Conservation (phyloP, 2,888 invertebrate species). For the Anoplius nigerrimus region DNA sequence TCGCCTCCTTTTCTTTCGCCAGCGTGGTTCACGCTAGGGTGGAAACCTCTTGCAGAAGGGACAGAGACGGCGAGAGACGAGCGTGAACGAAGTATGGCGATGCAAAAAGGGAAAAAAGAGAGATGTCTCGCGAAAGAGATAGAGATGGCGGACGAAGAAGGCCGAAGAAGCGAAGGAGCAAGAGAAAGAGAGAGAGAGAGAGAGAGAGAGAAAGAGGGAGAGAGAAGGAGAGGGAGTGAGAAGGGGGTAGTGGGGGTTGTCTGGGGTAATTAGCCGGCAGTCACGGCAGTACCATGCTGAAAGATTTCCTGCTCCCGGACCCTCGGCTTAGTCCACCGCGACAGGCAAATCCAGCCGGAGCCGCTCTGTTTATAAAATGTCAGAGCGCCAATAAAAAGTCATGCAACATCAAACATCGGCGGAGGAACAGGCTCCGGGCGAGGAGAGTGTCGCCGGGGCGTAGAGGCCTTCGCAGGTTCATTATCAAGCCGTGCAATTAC, state of each 20-base stretch:
- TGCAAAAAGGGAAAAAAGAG: no score
- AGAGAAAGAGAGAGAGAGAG: neutral
- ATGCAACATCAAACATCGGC: constrained; percentile 74
- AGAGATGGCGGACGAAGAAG: neutral
- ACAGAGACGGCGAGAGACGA: constrained; percentile 7
- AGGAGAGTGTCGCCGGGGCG: constrained; percentile 33
- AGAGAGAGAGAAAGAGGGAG: constrained; percentile 20
- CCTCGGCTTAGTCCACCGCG: constrained; percentile 30
- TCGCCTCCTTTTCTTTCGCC: constrained; percentile 47
- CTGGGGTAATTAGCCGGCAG: constrained; percentile 64
- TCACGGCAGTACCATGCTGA: constrained; percentile 46
- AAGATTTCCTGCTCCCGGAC: constrained; percentile 53
- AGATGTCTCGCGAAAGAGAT: no score
- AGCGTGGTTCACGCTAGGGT: constrained; percentile 41
- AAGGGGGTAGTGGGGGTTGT: constrained; percentile 37
- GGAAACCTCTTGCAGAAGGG: constrained; percentile 21
- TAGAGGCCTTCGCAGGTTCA: constrained; percentile 58
- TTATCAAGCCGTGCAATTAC: constrained; percentile 64
- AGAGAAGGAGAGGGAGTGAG: constrained; percentile 12
- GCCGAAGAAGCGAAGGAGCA: no score
- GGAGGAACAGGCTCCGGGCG: constrained; percentile 54
- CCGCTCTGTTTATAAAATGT: constrained; percentile 75
- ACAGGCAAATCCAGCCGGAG: constrained; percentile 45
- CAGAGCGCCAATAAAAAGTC: constrained; percentile 78
- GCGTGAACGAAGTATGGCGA: no score